phyloP scores from a whole-genome alignment of 2,797 vertebrate species.

The Champsocephalus gunnari region DNA sequence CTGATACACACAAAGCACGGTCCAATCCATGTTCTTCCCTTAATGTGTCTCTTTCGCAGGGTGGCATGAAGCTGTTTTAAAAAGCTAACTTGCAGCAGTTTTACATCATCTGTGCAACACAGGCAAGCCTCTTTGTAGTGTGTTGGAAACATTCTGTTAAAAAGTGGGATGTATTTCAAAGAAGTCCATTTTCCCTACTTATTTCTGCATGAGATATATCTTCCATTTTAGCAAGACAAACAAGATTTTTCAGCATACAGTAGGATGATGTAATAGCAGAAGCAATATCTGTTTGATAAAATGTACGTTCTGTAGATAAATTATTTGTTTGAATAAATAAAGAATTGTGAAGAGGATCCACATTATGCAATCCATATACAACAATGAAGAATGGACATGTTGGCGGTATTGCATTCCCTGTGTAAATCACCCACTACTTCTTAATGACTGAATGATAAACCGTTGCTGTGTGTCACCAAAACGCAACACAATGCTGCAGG shows the following conservation, averaged over 20 bases:
- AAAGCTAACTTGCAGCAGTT: constrained; percentile 65
- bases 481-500: constrained; percentile 42
- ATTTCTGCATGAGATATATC: constrained; percentile 16
- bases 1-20: neutral
- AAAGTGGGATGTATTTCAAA: constrained; percentile 15
- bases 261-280: neutral
- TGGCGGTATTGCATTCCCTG: neutral
- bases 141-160: constrained; percentile 47
- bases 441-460: constrained; percentile 22
- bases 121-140: constrained; percentile 18
- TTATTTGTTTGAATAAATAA: neutral
- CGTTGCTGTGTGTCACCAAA: constrained; percentile 19
- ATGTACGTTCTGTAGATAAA: neutral
- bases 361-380: neutral
- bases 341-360: neutral
- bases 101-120: constrained; percentile 74
- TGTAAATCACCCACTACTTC: constrained; percentile 1
- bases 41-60: constrained; percentile 27
- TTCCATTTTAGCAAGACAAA: constrained; percentile 13
- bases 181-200: constrained; percentile 5
- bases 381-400: constrained; percentile 10
- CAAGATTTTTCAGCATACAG: neutral
- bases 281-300: constrained; percentile 5
- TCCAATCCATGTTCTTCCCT: constrained; percentile 19
- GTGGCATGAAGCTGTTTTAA: constrained; percentile 37